Evolutionary conservation across 2,888 invertebrate genomes (phyloP).

Genomic region (Hedya salicella): DNA sequence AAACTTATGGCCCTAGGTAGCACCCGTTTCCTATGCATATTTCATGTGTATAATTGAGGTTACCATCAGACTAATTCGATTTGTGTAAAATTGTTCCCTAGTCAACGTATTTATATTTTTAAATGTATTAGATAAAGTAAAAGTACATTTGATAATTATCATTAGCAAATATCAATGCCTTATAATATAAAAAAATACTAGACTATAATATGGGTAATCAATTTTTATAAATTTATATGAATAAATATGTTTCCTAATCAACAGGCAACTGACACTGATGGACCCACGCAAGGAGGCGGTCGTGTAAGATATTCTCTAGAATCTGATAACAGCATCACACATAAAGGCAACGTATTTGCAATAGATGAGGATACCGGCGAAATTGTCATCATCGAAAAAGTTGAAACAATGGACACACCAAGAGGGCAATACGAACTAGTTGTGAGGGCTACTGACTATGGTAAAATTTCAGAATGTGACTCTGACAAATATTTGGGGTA

Average conservation of each 20-base stretch:
- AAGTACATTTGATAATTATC: too few relatives aligned
- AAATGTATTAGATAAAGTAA: too few relatives aligned
- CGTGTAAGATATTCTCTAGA: constrained; percentile 87
- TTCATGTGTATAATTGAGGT: too few relatives aligned
- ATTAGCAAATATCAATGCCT: too few relatives aligned
- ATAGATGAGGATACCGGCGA: constrained; percentile 90
- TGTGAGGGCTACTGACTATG: constrained; percentile 89
- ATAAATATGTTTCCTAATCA: constrained; percentile 13
- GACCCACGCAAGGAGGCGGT: constrained; percentile 89
- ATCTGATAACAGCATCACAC: constrained; percentile 88
- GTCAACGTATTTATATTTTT: too few relatives aligned
- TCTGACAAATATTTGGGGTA: too few relatives aligned
- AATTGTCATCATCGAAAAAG: constrained; percentile 86
- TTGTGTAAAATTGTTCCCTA: too few relatives aligned
- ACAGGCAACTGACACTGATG: constrained; percentile 91
- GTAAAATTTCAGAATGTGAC: constrained; percentile 61
- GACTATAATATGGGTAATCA: background rate
- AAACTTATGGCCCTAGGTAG: too few relatives aligned
- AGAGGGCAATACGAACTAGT: constrained; percentile 89
- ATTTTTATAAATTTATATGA: too few relatives aligned
- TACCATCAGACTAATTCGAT: too few relatives aligned
- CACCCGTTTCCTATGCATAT: too few relatives aligned
- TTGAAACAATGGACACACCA: constrained; percentile 90
- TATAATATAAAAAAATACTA: background rate
- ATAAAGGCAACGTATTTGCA: constrained; percentile 86